These are phyloP conservation scores for Armadillidium nasatum DNA, from an alignment of 1,140 invertebrate genomes.

Conservation along the genomic window DNA sequence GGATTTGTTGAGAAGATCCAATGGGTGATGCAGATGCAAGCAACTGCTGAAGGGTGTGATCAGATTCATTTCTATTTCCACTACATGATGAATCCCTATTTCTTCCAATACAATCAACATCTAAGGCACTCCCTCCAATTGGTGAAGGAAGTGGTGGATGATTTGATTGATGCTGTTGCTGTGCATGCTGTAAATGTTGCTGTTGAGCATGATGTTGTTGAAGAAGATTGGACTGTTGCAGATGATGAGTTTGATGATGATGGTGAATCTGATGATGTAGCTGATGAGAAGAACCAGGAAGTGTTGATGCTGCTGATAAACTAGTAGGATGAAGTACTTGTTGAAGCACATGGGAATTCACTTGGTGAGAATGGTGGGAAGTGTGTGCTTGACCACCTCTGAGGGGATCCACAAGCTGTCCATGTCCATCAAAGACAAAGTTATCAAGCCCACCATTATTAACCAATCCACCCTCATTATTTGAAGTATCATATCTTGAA, in stretches of 20 bases:
- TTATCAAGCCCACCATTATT: background rate
- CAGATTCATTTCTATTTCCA: background rate
- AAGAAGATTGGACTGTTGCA: background rate
- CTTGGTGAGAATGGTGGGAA: background rate
- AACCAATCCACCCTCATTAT: background rate
- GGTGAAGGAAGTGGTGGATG: background rate
- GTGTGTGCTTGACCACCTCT: background rate
- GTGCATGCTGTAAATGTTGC: background rate
- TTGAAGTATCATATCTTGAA: background rate
- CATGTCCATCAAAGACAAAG: constrained; percentile 9
- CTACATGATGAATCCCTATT: background rate
- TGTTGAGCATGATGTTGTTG: background rate
- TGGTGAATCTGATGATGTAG: background rate
- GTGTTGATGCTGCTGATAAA: background rate
- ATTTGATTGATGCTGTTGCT: background rate
- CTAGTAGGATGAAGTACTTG: background rate
- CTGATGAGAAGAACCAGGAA: background rate
- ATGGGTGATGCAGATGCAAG: background rate
- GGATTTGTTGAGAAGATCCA: background rate
- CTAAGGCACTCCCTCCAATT: background rate
- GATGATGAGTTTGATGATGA: background rate
- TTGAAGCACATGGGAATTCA: background rate
- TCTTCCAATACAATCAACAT: background rate
- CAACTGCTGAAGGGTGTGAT: constrained; percentile 6
- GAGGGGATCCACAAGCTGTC: background rate